phyloP scores from a whole-genome alignment of 1,140 invertebrate genomes.

The Tyrophagus putrescentiae region DNA sequence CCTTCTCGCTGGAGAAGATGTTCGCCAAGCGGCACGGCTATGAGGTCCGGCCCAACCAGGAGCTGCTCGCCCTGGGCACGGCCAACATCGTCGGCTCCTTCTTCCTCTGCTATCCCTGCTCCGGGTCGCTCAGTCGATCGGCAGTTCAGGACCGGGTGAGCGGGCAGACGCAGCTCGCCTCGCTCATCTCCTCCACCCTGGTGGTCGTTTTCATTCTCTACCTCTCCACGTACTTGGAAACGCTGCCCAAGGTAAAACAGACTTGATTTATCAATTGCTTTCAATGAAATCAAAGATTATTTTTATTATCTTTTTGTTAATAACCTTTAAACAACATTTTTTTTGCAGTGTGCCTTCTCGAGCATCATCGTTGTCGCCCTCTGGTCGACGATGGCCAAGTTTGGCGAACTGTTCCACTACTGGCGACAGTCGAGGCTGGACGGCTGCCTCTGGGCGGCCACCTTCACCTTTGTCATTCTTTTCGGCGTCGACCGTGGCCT shows the following conservation, averaged over 20 bases:
- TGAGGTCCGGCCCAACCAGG: constrained; percentile 28
- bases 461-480: not conserved
- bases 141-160: constrained; percentile 28
- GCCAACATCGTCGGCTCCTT: constrained; percentile 28
- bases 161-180: constrained; percentile 39
- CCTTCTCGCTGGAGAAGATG: constrained; percentile 80
- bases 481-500: not conserved
- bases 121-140: constrained; percentile 27
- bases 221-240: constrained; percentile 68
- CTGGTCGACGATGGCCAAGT: constrained; percentile 73
- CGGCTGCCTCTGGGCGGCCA: constrained; percentile 37
- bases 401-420: constrained; percentile 51
- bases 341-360: constrained; percentile 62
- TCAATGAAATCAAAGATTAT: not conserved
- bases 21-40: constrained; percentile 54
- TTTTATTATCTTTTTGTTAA: constrained; percentile 26
- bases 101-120: constrained; percentile 28
- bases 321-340: no score
- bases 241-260: constrained; percentile 53
- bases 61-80: constrained; percentile 29
- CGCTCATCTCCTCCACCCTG: constrained; percentile 48
- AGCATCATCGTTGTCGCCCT: constrained; percentile 78
- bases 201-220: constrained; percentile 56
- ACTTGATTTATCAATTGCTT: no score
- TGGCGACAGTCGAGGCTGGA: constrained; percentile 64